phyloP scores from a whole-genome alignment of 2,113 vertebrate genomes.

The Choloepus hoffmanni region DNA sequence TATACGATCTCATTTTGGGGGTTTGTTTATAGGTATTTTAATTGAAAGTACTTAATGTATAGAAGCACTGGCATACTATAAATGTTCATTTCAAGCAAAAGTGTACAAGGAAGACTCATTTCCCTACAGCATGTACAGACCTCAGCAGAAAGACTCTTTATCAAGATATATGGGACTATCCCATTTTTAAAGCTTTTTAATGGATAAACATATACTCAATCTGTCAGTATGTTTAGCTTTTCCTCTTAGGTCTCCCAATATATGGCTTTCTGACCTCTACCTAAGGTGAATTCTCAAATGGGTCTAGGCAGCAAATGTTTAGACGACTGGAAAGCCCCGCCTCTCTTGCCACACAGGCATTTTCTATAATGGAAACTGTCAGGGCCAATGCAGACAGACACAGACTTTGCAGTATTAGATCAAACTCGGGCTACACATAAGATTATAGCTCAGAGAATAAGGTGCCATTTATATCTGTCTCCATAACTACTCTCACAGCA shows the following conservation, averaged over 20 bases:
- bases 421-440: fast-evolving
- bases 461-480: neutral
- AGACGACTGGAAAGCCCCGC: neutral
- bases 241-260: neutral
- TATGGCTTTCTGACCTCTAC: neutral
- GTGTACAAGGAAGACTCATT: neutral
- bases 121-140: neutral
- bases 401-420: neutral
- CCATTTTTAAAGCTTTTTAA: neutral
- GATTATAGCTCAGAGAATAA: neutral
- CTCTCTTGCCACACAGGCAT: neutral
- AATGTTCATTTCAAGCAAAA: neutral
- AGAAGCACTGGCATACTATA: neutral
- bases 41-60: neutral
- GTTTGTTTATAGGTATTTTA: neutral
- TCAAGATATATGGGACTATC: neutral
- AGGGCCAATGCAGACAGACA: neutral
- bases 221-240: neutral
- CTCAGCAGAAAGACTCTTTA: neutral
- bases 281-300: neutral
- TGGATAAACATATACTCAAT: neutral
- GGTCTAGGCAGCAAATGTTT: neutral
- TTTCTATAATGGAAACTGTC: neutral
- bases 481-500: neutral
- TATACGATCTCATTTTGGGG: too few relatives aligned